A percentile compares a stretch with the other conserved stretches of the same genome.
Evolutionary conservation across 64 coral and sea anemone genomes (phyloP).

Genomic region (Acropora tenuis): DNA sequence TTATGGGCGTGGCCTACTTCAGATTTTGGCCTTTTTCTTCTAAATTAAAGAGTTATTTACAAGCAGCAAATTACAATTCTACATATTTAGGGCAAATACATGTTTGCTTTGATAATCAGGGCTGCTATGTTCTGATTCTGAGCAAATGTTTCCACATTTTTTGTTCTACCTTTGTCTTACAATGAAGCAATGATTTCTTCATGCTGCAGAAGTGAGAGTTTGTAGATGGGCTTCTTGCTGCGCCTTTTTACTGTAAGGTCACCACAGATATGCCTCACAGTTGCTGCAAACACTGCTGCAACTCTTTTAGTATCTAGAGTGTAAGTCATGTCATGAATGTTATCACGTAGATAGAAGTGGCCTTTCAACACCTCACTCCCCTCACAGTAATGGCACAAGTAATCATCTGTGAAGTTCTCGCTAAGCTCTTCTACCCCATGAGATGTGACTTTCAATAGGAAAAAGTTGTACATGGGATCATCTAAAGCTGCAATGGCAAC

Average conservation of each 20-base stretch:
- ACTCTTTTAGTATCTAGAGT: slow-evolving; percentile 11
- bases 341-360: slow-evolving; percentile 28
- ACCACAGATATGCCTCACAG: slow-evolving; percentile 14
- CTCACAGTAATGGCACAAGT: background rate
- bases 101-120: slow-evolving; percentile 17
- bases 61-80: background rate
- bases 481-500: slow-evolving; percentile 47
- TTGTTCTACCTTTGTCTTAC: background rate
- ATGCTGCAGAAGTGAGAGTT: slow-evolving; percentile 21
- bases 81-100: slow-evolving; percentile 18
- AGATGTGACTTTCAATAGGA: slow-evolving; percentile 6
- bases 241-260: slow-evolving; percentile 24
- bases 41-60: background rate
- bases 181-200: slow-evolving; percentile 29
- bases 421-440: slow-evolving; percentile 7
- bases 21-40: slow-evolving; percentile 28
- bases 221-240: slow-evolving; percentile 6
- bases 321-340: slow-evolving; percentile 53
- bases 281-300: slow-evolving; percentile 36
- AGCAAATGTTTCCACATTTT: slow-evolving; percentile 28
- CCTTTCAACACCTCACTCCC: slow-evolving; percentile 22
- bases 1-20: slow-evolving; percentile 14
- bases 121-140: slow-evolving; percentile 38
- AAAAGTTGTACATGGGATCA: slow-evolving; percentile 34
- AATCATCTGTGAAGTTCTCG: slow-evolving; percentile 30